These are phyloP conservation scores for Hemithea aestivaria DNA, from an alignment of 2,888 invertebrate genomes.

Conservation along the genomic window DNA sequence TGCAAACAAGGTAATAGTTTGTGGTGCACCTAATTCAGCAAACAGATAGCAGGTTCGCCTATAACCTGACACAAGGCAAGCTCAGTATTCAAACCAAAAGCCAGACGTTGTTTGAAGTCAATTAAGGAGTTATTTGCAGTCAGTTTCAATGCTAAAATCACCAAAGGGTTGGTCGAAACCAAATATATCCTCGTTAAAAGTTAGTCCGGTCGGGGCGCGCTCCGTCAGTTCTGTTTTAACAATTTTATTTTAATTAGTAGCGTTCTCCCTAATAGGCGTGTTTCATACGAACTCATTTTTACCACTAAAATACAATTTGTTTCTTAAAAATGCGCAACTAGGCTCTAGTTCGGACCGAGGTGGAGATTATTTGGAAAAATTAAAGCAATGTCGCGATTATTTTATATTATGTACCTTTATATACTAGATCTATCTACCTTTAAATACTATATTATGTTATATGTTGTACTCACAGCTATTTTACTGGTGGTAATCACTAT, in stretches of 20 bases:
- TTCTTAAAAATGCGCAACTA: slow-evolving; percentile 2
- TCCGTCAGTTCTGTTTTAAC: slow-evolving; percentile 64
- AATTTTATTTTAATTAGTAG: slow-evolving; percentile 78
- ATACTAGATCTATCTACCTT: too few species aligned
- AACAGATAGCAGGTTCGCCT: slow-evolving; percentile 29
- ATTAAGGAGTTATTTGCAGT: slow-evolving; percentile 76
- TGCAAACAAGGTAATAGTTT: neutral
- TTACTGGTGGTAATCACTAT: too few species aligned
- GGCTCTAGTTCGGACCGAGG: too few species aligned
- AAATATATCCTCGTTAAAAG: slow-evolving; percentile 79
- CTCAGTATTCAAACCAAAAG: slow-evolving; percentile 55
- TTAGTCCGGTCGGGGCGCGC: slow-evolving; percentile 59
- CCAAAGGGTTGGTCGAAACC: slow-evolving; percentile 76
- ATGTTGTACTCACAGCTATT: too few species aligned
- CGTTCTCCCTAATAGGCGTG: slow-evolving; percentile 60
- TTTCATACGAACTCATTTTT: slow-evolving; percentile 58
- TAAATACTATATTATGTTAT: too few species aligned
- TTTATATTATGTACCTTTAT: too few species aligned
- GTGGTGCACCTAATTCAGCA: slow-evolving; percentile 18
- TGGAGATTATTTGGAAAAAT: too few species aligned
- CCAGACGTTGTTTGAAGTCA: slow-evolving; percentile 73
- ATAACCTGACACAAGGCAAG: slow-evolving; percentile 33
- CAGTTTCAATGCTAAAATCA: slow-evolving; percentile 75
- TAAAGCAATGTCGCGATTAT: too few species aligned
- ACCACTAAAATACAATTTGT: slow-evolving; percentile 15